A percentile compares a stretch with the other conserved stretches of the same genome.
phyloP scores from a whole-genome alignment of 2,888 invertebrate species.

The Chloroclysta siterata region DNA sequence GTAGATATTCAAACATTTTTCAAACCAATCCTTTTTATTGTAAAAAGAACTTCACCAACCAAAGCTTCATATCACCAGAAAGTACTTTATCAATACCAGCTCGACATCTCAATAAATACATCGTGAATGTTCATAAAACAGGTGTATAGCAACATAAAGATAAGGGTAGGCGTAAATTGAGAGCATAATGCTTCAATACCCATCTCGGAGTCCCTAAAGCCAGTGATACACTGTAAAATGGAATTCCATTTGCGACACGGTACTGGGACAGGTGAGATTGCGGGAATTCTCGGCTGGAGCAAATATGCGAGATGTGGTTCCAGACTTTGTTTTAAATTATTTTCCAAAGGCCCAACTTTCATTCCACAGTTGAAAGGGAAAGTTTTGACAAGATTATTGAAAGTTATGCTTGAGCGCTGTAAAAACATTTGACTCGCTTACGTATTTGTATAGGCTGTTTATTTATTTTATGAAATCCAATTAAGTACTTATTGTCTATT shows the following conservation, averaged over 20 bases:
- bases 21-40: too few relatives aligned
- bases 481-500: too few relatives aligned
- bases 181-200: conserved; percentile 41
- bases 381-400: too few relatives aligned
- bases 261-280: conserved; percentile 27
- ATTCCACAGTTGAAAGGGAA: neutral
- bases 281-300: conserved; percentile 13
- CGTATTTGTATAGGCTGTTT: too few relatives aligned
- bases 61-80: neutral
- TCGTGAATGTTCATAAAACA: conserved; percentile 30
- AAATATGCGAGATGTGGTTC: conserved; percentile 15
- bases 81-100: conserved; percentile 3
- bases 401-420: too few relatives aligned
- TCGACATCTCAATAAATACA: conserved; percentile 25
- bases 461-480: too few relatives aligned
- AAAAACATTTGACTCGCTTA: too few relatives aligned
- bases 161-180: conserved; percentile 40
- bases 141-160: conserved; percentile 34
- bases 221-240: conserved; percentile 31
- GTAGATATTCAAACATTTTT: too few relatives aligned
- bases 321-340: conserved; percentile 5
- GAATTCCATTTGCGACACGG: conserved; percentile 29
- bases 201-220: conserved; percentile 28
- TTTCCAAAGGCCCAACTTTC: neutral
- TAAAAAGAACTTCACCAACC: too few relatives aligned